Conservation (phyloP, 2,113 vertebrate species). For the Brachyhypopomus gauderio region DNA sequence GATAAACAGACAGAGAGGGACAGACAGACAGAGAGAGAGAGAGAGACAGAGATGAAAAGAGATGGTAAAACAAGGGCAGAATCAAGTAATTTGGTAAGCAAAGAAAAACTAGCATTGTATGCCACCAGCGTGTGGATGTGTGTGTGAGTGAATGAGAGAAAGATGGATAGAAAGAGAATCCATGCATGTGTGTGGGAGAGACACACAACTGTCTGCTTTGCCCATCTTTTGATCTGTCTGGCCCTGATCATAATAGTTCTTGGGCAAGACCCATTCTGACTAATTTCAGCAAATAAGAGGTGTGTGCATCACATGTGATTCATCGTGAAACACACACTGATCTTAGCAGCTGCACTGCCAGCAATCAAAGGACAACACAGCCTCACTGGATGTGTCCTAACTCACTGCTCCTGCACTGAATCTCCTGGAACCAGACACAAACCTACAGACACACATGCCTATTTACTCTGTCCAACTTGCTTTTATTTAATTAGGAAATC, state of each 20-base stretch:
- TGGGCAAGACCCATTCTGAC: slow-evolving; percentile 8
- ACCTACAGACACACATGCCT: background rate
- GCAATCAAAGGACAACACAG: too few species aligned
- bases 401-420: too few species aligned
- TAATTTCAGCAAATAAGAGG: slow-evolving; percentile 37
- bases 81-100: too few species aligned
- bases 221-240: slow-evolving; percentile 9
- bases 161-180: too few species aligned
- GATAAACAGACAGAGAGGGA: too few species aligned
- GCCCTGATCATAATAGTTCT: slow-evolving; percentile 16
- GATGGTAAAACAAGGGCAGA: too few species aligned
- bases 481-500: slow-evolving; percentile 4
- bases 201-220: background rate
- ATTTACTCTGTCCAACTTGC: too few species aligned
- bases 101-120: too few species aligned
- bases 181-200: background rate
- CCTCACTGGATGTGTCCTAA: too few species aligned
- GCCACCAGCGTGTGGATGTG: too few species aligned
- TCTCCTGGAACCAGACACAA: background rate
- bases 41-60: background rate
- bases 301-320: background rate
- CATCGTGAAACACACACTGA: background rate
- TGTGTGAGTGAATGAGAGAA: background rate
- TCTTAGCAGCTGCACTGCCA: too few species aligned
- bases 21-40: background rate